Evolutionary conservation across 53 echinoderm and acorn worm species (phyloP), one percentile per base, ranked within the genome.

Genomic region (Stichopus horrens): DNA sequence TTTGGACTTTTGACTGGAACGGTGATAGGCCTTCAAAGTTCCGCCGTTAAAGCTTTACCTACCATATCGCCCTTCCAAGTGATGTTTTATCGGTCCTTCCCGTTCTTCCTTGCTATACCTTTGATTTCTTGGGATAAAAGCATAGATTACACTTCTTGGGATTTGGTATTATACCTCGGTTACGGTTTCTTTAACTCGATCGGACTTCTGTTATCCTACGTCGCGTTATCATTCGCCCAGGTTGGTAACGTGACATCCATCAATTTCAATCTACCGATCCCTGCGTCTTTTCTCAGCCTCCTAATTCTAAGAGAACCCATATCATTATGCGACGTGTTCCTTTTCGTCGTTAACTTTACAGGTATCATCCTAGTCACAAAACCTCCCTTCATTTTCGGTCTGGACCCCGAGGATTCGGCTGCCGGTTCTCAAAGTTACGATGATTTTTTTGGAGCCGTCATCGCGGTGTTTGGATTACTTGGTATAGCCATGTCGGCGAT

Each of bases 231-330:
- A 8, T 58, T 59, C 16, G 83, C 58, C 4, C 23, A 63, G 4
- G 83, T 83, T 63, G 83, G 83, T 9, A 83, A 83, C 21, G 83
- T 83, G 11, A 63, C 60, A 21, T 20, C 58, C 8, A 83, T 83
- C 13, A 20, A 8, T 7, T 58, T 58, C 8, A 83, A 83, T 58
- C 6, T 19, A 65, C 83, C 83, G 57, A 14, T 83, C 5, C 83
- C 83, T 7, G 22, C 83, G 8, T 8, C 83, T 0, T 58, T 83
- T 7, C 59, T 83, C 4, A 23, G 83, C 18, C 58, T 4, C 16
- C 5, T 83, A 6, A 18, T 83, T 21, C 65, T 83, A 8, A 11
- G 14, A 63, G 83, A 83, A 37, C 7, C 58, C 23, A 56, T 83
- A 18, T 19, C 65, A 13, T 5, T 5, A 8, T 83, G n/a, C 14